These are phyloP conservation scores for Chitala chitala DNA, from an alignment of 2,113 vertebrate species.

Conservation along the genomic window DNA sequence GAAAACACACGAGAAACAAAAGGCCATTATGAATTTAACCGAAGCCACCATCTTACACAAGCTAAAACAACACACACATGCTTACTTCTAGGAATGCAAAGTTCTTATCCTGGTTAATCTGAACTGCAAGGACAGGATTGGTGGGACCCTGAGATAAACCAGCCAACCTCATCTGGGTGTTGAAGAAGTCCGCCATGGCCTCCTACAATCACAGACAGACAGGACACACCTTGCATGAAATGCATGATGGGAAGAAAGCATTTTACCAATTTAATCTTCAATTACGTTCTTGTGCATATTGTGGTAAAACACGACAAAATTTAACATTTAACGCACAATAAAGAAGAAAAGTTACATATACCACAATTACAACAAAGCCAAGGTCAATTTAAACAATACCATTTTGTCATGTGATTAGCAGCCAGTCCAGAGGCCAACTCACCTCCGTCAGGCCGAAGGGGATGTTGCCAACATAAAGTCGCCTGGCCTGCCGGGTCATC, in stretches of 20 bases:
- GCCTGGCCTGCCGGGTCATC: conserved; percentile 65
- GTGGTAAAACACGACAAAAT: no score
- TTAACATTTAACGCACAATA: no score
- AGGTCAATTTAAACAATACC: no score
- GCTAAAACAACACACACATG: no score
- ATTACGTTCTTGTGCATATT: no score
- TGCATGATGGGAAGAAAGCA: no score
- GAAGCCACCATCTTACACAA: background rate
- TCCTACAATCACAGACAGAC: conserved; percentile 44
- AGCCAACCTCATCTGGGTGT: conserved; percentile 65
- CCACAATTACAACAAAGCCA: no score
- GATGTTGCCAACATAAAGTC: conserved; percentile 69
- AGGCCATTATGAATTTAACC: background rate
- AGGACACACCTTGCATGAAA: background rate
- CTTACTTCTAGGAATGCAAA: conserved; percentile 67
- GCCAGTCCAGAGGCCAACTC: background rate
- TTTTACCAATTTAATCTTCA: no score
- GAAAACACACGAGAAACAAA: background rate
- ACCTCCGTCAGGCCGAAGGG: conserved; percentile 64
- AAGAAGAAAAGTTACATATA: no score
- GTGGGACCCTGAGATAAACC: conserved; percentile 62
- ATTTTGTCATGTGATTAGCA: no score
- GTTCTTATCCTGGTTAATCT: conserved; percentile 71
- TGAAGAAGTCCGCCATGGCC: conserved; percentile 69
- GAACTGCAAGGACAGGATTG: conserved; percentile 64